Base-by-base conservation (phyloP, 2,113 vertebrate species). In the Mixornis gularis region DNA sequence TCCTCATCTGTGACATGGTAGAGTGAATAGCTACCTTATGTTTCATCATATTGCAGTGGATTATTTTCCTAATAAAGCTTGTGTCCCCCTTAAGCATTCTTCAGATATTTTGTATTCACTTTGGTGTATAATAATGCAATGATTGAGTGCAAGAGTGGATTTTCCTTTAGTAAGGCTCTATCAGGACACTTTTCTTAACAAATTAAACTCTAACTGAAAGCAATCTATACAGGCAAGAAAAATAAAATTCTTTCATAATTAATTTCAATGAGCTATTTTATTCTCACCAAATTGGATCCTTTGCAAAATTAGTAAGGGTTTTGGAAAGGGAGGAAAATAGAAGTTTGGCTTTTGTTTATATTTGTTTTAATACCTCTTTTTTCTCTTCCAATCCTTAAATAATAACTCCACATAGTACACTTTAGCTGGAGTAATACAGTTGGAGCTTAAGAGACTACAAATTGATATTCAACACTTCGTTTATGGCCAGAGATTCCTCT, bases 41-140 rank as follows among this genome's bases (percentile, higher is more conserved):
- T 95, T 97, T 97, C 96, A 94, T 97, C 96, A 96, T 93, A 97
- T 79, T 96, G 91, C 79, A 71, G 90, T 93, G 95, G 96, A 96
- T 97, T 97, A 96, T 96, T 93, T 97, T 97, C 76, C 72, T 97
- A 96, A 97, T 95, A 96, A 97, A 97, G 69, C 43, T 14, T 95
- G 66, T 88, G 95, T 96, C 36, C 79, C 91, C 41, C 65, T 64
- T 88, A 96, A 96, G 95, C 89, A 87, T 94, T 94, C 69, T 71
- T 92, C 36, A 52, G 85, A 68, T 95, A 96, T 91, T 97, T 95
- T 86, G 30, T 96, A 76, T 95, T 97, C 89, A 56, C 48, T 64
- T 84, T 88, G 59, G 85, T 94, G 85, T 93, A 36, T 60, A 91
- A 87, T 92, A 95, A 96, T 94, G 68, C 74, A 87, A 3, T 91